These are phyloP conservation scores for Athripsodes cinereus DNA, from an alignment of 2,888 invertebrate species.

Conservation along the genomic window DNA sequence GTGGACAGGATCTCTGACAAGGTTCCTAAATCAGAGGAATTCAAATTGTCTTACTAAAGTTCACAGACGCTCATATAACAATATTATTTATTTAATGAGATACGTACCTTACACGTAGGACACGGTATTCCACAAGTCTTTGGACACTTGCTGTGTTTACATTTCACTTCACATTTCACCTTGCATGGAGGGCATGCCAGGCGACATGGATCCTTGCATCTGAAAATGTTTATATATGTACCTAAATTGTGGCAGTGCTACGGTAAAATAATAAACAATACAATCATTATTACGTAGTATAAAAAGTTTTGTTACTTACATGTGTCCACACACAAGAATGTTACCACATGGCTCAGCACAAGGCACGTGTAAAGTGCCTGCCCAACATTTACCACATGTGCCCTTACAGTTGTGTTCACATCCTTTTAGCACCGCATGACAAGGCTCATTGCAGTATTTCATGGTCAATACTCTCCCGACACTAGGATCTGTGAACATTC, in stretches of 20 bases:
- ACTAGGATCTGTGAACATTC: constrained; percentile 18
- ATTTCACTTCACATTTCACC: constrained; percentile 42
- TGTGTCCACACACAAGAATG: constrained; percentile 57
- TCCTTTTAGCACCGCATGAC: constrained; percentile 36
- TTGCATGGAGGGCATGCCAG: constrained; percentile 53
- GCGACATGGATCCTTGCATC: constrained; percentile 51
- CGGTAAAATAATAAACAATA: too few species aligned
- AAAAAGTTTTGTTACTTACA: constrained; percentile 34
- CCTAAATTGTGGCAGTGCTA: too few species aligned
- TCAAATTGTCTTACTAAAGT: too few species aligned
- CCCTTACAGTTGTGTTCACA: constrained; percentile 52
- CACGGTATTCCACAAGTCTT: constrained; percentile 41
- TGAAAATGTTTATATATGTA: constrained; percentile 27
- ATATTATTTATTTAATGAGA: too few species aligned
- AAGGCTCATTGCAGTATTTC: constrained; percentile 41
- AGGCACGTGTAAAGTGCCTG: constrained; percentile 54
- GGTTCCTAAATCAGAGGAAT: not conserved
- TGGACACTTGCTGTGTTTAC: constrained; percentile 49
- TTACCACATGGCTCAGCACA: constrained; percentile 52
- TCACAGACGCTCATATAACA: too few species aligned
- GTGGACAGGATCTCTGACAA: constrained; percentile 43
- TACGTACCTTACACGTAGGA: constrained; percentile 22
- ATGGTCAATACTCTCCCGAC: constrained; percentile 31
- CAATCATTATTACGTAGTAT: too few species aligned
- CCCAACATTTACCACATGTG: constrained; percentile 50